Evolutionary conservation across 2,797 vertebrate genomes (phyloP), one percentile per base, ranked within the genome.

Genomic region (Acipenser transmontanus): DNA sequence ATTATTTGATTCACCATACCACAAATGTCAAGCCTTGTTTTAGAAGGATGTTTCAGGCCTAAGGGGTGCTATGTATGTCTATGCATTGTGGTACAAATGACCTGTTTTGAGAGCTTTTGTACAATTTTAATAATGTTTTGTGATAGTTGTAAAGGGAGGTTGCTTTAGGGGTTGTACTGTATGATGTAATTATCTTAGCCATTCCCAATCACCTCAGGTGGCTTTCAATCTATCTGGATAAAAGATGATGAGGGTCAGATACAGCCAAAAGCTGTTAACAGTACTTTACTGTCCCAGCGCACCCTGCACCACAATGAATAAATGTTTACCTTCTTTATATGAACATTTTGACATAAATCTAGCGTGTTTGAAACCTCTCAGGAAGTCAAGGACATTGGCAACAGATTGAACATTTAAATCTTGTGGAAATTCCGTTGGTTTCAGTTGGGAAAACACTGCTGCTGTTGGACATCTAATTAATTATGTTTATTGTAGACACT

Each of bases 171-270:
- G 34, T 34, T 34, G 34, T 34, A n/a, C 66, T 82, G 72, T 80
- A 73, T 84, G 83, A 79, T 85, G 82, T 76, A 76, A 83, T 82
- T 75, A 84, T 84, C 82, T 85, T 77, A 82, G 73, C 79, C 74
- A 72, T 80, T 69, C 74, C 77, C 79, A 82, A 72, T 82, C 77
- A 72, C 69, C 69, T 77, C 78, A 50, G 70, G 75, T 81, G 63
- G 47, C 49, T 73, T 84, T 81, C 71, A 79, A 14, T 71, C 50
- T 74, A 34, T 73, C 72, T 76, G 77, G 52, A 63, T 78, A 77
- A 78, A 57, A 80, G 70, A 72, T 74, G 59, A 84, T 80, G 56
- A 66, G 67, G 69, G 70, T 74, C 65, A 71, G 48, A 59, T 54
- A 49, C 59, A 59, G 62, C 62, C 6, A 14, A 14, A 51, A 49